Percentiles rank a stretch among this genome's conserved stretches.
These are phyloP conservation scores for Anoplopoma fimbria DNA, from an alignment of 2,113 vertebrate species.

Conservation along the genomic window DNA sequence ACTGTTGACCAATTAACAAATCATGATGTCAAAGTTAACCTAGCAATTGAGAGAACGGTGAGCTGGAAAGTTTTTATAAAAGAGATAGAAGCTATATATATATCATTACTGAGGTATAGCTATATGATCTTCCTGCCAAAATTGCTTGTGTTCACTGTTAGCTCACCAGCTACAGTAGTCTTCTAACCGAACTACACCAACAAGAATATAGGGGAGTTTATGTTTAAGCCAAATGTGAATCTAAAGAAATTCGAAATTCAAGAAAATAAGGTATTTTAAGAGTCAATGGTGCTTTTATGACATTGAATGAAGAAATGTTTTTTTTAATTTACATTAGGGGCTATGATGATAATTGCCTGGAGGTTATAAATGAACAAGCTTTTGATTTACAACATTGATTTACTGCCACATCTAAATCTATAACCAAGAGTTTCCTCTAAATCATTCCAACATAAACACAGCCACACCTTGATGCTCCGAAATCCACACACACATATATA, in stretches of 20 bases:
- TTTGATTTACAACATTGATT: constrained; percentile 10
- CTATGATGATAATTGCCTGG: not conserved
- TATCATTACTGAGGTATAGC: not conserved
- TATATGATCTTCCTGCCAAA: not conserved
- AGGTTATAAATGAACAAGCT: not conserved
- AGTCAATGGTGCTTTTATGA: not conserved
- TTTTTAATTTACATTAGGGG: not conserved
- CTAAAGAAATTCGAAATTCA: not conserved
- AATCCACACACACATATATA: not conserved
- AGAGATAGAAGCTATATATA: not conserved
- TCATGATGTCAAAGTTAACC: too few species aligned
- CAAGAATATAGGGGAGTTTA: not conserved
- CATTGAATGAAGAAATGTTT: not conserved
- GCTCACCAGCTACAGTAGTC: too few species aligned
- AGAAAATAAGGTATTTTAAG: not conserved
- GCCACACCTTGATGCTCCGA: not conserved
- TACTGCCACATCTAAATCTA: constrained; percentile 1
- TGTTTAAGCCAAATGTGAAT: not conserved
- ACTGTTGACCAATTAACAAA: not conserved
- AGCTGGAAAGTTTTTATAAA: not conserved
- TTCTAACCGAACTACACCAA: not conserved
- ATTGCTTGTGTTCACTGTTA: not conserved
- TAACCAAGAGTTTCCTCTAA: constrained; percentile 6
- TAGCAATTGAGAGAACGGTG: not conserved
- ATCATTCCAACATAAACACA: constrained; percentile 39